Evolutionary conservation across 2,888 invertebrate genomes (phyloP), one percentile per base, ranked within the genome.

Genomic region (Parelbella ahira): DNA sequence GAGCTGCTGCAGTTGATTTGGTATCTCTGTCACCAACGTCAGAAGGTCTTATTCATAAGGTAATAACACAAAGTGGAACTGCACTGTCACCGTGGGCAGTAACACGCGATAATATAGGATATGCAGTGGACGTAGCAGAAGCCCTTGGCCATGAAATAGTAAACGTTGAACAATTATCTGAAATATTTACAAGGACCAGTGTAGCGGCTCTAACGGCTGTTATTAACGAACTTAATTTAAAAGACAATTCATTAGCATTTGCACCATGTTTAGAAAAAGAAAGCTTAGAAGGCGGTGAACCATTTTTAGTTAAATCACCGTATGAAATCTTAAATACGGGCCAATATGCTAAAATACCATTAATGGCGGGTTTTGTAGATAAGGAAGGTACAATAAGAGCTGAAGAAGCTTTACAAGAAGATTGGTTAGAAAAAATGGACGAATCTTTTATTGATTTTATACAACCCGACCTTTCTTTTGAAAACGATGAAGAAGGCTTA

Each of bases 1-100:
- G 94, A 1, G 93, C 92, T 2, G 90, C 91, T 20, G 73, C 75
- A 6, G 79, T 84, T 1, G 86, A 86, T 57, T 63, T 86, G 33
- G 62, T 86, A 0, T 78, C 83, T 8, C 34, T 84, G 10, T 81
- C 87, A 4, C 77, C 80, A 0, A 60, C 67, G 58, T 64, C 77
- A 27, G 44, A 57, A 19, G 73, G 70, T 12, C 62, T 86, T 11
- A 54, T 86, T 11, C 71, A 80, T 30, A 84, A 67, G 61, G 81
- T 68, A 5, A 83, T 84, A 33, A 51, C 65, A 6, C 84, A 84
- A 59, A 86, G 84, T 63, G 82, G 86, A 6, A 75, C 62, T 27
- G 78, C 86, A n/a, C 57, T 79, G 13, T 63, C 87, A 2, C 86
- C 86, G 1, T 86, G 84, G 87, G 81, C 87, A 39, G 80, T 86